A percentile compares a stretch with the other conserved stretches of the same genome.
Conservation (phyloP, 2,113 vertebrate species). For the Leptobrachium leishanense region DNA sequence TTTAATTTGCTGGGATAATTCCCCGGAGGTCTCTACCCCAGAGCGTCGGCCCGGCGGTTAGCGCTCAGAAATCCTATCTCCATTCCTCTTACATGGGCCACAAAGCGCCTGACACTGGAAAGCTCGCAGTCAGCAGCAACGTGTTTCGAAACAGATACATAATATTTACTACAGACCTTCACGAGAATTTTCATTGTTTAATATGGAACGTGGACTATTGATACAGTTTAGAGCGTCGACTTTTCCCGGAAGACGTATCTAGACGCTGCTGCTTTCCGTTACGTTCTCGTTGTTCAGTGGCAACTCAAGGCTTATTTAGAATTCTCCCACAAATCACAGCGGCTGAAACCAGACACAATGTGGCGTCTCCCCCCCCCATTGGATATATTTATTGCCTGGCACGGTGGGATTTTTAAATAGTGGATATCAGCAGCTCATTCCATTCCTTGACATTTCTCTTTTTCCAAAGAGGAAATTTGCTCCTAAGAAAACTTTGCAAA, state of each 20-base stretch:
- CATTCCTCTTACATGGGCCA: neutral
- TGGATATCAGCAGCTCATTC: slow-evolving; percentile 2
- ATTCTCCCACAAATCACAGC: neutral
- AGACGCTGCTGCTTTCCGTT: neutral
- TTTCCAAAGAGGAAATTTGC: slow-evolving; percentile 1
- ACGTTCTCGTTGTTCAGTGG: neutral
- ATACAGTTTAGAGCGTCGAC: neutral
- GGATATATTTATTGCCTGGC: neutral
- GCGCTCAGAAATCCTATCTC: neutral
- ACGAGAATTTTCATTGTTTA: neutral
- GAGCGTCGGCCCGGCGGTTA: neutral
- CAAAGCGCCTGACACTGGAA: neutral
- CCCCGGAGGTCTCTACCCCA: neutral
- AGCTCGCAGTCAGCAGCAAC: neutral
- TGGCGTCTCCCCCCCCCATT: neutral
- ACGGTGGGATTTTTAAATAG: neutral
- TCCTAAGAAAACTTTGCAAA: slow-evolving; percentile 31
- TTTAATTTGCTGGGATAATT: slow-evolving; percentile 14
- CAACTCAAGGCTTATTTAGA: neutral
- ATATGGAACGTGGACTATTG: neutral
- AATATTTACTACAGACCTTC: neutral
- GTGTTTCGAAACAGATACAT: neutral
- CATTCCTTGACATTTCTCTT: neutral
- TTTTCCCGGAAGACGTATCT: neutral
- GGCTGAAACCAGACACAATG: slow-evolving; percentile 10